Base-by-base conservation (phyloP, 2,888 invertebrate species). In the Drosophila mercatorum region DNA sequence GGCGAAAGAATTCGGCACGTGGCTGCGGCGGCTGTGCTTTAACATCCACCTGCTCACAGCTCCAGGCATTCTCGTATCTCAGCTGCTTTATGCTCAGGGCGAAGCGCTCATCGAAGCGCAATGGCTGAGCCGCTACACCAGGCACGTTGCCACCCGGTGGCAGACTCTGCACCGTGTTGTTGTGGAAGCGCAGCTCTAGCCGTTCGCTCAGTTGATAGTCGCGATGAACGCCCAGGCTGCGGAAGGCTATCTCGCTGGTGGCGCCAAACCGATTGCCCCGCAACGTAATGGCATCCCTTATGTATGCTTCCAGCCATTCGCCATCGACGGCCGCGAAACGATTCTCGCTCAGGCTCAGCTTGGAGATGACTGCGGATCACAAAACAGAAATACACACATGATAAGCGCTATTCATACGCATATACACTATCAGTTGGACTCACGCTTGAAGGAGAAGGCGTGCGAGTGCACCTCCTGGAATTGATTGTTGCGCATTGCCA, bases 381-480 rank as follows among this genome's bases (percentile, higher is more conserved):
- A 8, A 7, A 4, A 26, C 11, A 38, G 12, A 40, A 40, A 40
- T 14, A 40, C 40, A 14, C 5, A 6, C 14, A 40, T 14, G 14
- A 40, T 14, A 40, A 5, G 12, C 14, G 5, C 31, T 34, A 34
- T 5, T 47, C 4, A 57, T 44, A 11, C 28, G 8, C 36, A 4
- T 6, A 7, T 5, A 40, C 5, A n/a, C 14, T 11, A 36, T 14
- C 14, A 11, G 57, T 26, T n/a, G 38, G 31, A 79, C 86, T 80
- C 73, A 93, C 93, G 87, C 78, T 91, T 91, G 64, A 93, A 92
- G 43, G 95, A 95, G 93, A 97, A 96, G 28, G 96, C 95, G 77
- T 95, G 95, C 81, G 96, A 95, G 80, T 94, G 94, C 53, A 97
- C 92, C 75, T 93, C 94, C 64, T 94, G 94, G 83, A 96, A 94